Evolutionary conservation across 2,113 vertebrate species (phyloP).

Genomic region (Salvator merianae): DNA sequence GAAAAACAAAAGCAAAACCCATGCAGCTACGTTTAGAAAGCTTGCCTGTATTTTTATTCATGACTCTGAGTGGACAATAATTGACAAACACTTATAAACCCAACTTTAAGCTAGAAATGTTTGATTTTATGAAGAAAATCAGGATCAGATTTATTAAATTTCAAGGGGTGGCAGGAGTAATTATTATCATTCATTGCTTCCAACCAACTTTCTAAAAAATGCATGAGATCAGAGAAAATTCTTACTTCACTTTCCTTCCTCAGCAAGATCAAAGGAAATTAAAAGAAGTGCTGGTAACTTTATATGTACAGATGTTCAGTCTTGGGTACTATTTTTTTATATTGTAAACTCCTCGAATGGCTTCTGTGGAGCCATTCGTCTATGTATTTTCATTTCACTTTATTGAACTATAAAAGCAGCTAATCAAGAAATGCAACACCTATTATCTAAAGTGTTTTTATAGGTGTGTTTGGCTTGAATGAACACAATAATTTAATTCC

Average conservation of each 20-base stretch:
- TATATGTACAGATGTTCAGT: not conserved
- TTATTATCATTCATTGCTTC: not conserved
- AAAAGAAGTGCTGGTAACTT: constrained; percentile 9
- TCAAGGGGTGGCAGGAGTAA: not conserved
- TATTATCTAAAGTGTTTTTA: constrained; percentile 29
- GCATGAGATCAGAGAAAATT: not conserved
- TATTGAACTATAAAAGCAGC: constrained; percentile 9
- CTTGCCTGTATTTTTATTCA: not conserved
- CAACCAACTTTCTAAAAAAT: constrained; percentile 10
- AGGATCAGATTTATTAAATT: not conserved
- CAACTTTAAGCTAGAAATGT: not conserved
- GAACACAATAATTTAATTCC: constrained; percentile 2
- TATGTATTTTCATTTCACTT: constrained; percentile 29
- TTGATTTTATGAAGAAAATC: not conserved
- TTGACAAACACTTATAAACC: constrained; percentile 7
- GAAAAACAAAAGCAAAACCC: not conserved
- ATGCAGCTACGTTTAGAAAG: not conserved
- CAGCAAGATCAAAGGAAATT: constrained; percentile 3
- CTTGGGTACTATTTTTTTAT: constrained; percentile 28
- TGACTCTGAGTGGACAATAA: constrained; percentile 15
- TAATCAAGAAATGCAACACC: constrained; percentile 29
- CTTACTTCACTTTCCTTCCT: not conserved
- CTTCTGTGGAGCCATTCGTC: not conserved
- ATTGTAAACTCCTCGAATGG: not conserved
- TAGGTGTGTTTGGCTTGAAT: constrained; percentile 12